Percentiles rank a stretch among this genome's conserved stretches.
phyloP scores from a whole-genome alignment of 2,888 invertebrate species.

The Pseudococcus longispinus region DNA sequence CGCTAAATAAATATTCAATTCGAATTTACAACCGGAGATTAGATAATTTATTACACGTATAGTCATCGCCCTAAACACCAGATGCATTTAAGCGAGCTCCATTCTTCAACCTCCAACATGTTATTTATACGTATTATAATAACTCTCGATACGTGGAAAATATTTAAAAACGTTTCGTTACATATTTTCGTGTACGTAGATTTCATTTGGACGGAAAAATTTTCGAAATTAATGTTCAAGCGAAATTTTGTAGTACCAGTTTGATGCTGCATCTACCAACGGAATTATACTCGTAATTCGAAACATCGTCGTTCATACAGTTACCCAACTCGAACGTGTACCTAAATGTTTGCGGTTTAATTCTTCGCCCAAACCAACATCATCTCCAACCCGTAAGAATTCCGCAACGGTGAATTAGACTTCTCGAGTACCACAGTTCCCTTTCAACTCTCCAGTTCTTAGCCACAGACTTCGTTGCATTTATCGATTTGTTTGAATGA shows the following conservation, averaged over 20 bases:
- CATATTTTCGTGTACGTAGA: background rate
- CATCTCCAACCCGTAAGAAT: background rate
- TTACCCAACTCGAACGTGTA: background rate
- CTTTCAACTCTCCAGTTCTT: too few species aligned
- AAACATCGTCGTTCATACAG: background rate
- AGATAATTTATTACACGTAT: conserved; percentile 21
- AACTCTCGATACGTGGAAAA: background rate
- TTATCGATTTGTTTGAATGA: too few species aligned
- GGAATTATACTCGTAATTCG: background rate
- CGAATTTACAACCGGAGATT: conserved; percentile 41
- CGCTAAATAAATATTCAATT: conserved; percentile 46
- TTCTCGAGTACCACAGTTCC: background rate
- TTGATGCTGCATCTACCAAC: background rate
- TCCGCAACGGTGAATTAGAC: background rate
- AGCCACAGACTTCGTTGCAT: too few species aligned
- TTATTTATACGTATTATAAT: background rate
- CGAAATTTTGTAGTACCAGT: background rate
- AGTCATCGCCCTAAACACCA: conserved; percentile 34
- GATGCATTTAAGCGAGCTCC: conserved; percentile 17
- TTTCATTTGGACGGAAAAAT: background rate
- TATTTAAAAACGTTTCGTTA: background rate
- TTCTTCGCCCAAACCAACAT: background rate
- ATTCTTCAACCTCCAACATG: background rate
- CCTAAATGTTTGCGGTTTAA: conserved; percentile 4
- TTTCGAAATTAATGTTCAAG: too few species aligned